Evolutionary conservation across 1,140 invertebrate genomes (phyloP).

Genomic region (Charaxes varanes): DNA sequence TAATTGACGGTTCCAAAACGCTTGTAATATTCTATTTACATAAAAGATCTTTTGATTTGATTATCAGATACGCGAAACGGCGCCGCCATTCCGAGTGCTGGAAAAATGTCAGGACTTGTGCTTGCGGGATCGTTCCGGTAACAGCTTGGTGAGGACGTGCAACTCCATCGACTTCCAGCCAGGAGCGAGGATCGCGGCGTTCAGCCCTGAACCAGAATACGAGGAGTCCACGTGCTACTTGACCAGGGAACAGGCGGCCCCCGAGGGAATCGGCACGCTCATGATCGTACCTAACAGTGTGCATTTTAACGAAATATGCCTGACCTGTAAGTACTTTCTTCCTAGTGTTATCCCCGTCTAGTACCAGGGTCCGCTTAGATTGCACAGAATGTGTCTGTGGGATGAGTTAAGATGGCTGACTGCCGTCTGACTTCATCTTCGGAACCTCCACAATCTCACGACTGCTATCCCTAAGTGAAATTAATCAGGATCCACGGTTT

Average conservation of each 20-base stretch:
- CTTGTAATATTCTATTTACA: constrained; percentile 8
- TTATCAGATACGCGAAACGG: constrained; percentile 84
- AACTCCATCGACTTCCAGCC: constrained; percentile 93
- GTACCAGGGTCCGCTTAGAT: no score
- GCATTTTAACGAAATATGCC: constrained; percentile 92
- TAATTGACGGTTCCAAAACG: no score
- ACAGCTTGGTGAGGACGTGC: constrained; percentile 87
- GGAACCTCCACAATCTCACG: no score
- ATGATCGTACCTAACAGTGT: constrained; percentile 90
- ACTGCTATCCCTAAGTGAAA: no score
- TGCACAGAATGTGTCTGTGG: no score
- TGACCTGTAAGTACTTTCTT: constrained; percentile 81
- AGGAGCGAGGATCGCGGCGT: constrained; percentile 86
- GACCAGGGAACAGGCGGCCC: constrained; percentile 86
- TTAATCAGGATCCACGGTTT: no score
- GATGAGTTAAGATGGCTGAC: no score
- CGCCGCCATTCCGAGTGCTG: constrained; percentile 87
- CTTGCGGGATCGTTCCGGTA: constrained; percentile 85
- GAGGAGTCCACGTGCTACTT: constrained; percentile 93
- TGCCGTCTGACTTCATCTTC: no score
- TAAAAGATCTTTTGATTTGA: no score
- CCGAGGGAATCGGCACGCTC: constrained; percentile 89
- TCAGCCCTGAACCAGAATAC: constrained; percentile 87
- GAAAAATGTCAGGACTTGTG: constrained; percentile 92
- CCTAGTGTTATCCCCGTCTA: no score